Percentiles rank a stretch among this genome's conserved stretches.
These are phyloP conservation scores for Pseudococcus jackbeardsleyi DNA, from an alignment of 2,888 invertebrate species.

Conservation along the genomic window DNA sequence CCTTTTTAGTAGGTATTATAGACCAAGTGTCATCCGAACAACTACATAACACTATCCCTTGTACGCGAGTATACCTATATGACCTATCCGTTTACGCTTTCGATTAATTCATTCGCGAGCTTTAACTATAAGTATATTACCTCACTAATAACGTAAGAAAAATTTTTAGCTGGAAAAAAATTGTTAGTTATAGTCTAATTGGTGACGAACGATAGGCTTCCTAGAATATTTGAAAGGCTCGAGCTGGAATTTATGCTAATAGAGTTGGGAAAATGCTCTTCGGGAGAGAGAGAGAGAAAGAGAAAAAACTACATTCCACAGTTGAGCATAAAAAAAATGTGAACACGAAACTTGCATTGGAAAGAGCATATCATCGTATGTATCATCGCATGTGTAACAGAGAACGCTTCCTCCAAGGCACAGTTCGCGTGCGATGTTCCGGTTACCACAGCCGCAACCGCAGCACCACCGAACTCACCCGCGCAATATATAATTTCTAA, in stretches of 20 bases:
- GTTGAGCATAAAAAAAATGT: slow-evolving; percentile 57
- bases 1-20: slow-evolving; percentile 37
- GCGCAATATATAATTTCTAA: slow-evolving; percentile 51
- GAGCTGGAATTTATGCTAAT: slow-evolving; percentile 60
- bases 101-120: slow-evolving; percentile 16
- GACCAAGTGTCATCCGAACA: slow-evolving; percentile 51
- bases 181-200: neutral
- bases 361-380: neutral
- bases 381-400: slow-evolving; percentile 24
- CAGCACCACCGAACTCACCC: slow-evolving; percentile 18
- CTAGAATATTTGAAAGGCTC: slow-evolving; percentile 36
- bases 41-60: slow-evolving; percentile 18
- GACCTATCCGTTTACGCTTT: neutral
- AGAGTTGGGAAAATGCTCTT: slow-evolving; percentile 6
- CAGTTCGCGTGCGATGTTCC: slow-evolving; percentile 61
- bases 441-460: neutral
- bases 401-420: slow-evolving; percentile 55
- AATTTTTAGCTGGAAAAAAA: neutral
- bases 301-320: slow-evolving; percentile 55
- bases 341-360: slow-evolving; percentile 61
- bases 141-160: neutral
- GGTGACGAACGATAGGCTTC: neutral
- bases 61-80: neutral
- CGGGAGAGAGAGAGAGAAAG: neutral
- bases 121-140: neutral